Base-by-base conservation (phyloP, 64 coral and sea anemone genomes). In the Anthopleura sola region DNA sequence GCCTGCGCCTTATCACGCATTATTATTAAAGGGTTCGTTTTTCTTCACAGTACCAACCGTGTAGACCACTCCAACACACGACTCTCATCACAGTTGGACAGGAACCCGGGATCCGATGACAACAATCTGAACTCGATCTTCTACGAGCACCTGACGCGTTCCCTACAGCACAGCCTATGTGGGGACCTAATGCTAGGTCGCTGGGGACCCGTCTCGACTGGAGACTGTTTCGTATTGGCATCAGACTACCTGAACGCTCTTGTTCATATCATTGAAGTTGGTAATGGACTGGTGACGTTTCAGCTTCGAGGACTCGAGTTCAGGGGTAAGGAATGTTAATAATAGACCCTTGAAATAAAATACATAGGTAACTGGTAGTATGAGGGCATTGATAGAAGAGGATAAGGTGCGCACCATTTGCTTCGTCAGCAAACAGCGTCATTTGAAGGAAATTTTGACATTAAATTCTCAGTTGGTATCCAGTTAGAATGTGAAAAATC, bases 51-150 rank as follows among this genome's bases (percentile, higher is more conserved):
- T 47, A 98, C 95, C 2, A 98, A 86, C 78, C 91, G 95, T 10
- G 95, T 98, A 85, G 95, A 98, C 49, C 95, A 98, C 60, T 93
- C 95, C 0, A 98, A 98, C 37, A 98, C 95, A 69, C 86, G 95
- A 50, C 80, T 98, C 23, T 98, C 95, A 5, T 93, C 95, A 36
- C 95, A 98, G 80, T 82, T 98, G n/a, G 95, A 98, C 60, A 87
- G 95, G 75, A 98, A 93, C 76, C 95, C 95, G 77, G 93, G 93
- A 32, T 88, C 92, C n/a, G 92, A 94, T 46, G 95, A 98, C 75
- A 98, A 98, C 58, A 98, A 98, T 62, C 76, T 98, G 24, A 98
- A 98, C 83, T 98, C 95, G 21, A 98, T 98, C 75, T 98, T 98
- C 78, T 98, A 98, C 89, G 95, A 98, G 68, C 95, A 98, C 44